A percentile compares a stretch with the other conserved stretches of the same genome.
Conservation (phyloP, 2,888 invertebrate species). For the Rhagonycha fulva region DNA sequence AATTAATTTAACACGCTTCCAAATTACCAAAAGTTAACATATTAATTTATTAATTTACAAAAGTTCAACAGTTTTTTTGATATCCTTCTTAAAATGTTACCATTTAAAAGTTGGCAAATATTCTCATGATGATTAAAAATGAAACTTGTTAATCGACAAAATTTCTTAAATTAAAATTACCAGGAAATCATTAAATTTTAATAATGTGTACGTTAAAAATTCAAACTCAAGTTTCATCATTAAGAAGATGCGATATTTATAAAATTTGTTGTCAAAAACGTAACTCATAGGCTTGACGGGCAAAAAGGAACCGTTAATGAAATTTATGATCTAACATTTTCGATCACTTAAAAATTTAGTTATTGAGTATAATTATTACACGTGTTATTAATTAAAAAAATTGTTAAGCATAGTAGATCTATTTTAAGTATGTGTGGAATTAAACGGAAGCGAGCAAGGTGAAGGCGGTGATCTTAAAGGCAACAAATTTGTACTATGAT, state of each 20-base stretch:
- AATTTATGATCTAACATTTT: neutral
- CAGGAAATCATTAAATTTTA: neutral
- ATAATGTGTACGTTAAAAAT: neutral
- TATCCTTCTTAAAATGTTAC: neutral
- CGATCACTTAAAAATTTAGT: neutral
- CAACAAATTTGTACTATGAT: neutral
- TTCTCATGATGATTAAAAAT: neutral
- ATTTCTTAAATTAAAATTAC: neutral
- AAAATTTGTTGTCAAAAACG: neutral
- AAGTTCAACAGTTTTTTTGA: neutral
- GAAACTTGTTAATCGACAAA: neutral
- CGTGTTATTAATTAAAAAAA: neutral
- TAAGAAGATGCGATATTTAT: neutral
- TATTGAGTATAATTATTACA: neutral
- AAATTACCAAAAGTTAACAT: neutral
- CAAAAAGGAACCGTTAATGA: neutral
- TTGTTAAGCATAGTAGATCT: neutral
- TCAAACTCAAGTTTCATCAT: neutral
- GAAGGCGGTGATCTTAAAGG: neutral
- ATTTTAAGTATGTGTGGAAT: neutral
- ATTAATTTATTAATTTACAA: neutral
- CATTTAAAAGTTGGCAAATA: neutral
- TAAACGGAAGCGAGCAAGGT: neutral
- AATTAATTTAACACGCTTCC: neutral
- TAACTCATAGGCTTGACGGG: neutral